Percentiles rank a stretch among this genome's conserved stretches.
Conservation (phyloP, 2,113 vertebrate genomes). For the Xiphias gladius region DNA sequence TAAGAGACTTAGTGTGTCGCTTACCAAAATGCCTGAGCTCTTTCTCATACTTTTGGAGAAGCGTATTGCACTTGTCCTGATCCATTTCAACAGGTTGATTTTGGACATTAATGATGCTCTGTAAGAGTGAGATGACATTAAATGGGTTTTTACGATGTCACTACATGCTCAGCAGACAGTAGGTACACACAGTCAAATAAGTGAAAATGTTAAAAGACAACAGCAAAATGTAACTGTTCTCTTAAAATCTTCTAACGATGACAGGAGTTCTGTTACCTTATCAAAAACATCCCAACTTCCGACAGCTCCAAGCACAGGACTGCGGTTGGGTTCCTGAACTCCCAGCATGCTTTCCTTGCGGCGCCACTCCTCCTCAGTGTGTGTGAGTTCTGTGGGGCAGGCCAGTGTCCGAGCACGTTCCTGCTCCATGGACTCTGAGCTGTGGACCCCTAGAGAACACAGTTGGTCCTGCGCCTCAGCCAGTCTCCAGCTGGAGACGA, state of each 20-base stretch:
- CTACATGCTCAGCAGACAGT: background rate
- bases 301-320: conserved; percentile 85
- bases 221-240: background rate
- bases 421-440: conserved; percentile 94
- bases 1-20: conserved; percentile 46
- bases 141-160: background rate
- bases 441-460: conserved; percentile 92
- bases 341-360: conserved; percentile 93
- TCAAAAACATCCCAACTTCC: conserved; percentile 95
- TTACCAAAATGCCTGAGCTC: conserved; percentile 96
- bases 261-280: conserved; percentile 81
- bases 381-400: conserved; percentile 88
- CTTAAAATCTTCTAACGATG: background rate
- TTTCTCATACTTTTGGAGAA: conserved; percentile 92
- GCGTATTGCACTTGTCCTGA: conserved; percentile 88
- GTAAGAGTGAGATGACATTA: conserved; percentile 20
- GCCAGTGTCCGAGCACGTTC: conserved; percentile 89
- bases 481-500: conserved; percentile 93
- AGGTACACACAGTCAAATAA: background rate
- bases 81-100: conserved; percentile 86
- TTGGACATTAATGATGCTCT: conserved; percentile 96
- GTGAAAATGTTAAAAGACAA: background rate
- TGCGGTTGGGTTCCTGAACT: conserved; percentile 84
- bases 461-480: conserved; percentile 97
- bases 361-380: conserved; percentile 94